phyloP scores from a whole-genome alignment of 2,113 vertebrate genomes.

The Pelmatolapia mariae region DNA sequence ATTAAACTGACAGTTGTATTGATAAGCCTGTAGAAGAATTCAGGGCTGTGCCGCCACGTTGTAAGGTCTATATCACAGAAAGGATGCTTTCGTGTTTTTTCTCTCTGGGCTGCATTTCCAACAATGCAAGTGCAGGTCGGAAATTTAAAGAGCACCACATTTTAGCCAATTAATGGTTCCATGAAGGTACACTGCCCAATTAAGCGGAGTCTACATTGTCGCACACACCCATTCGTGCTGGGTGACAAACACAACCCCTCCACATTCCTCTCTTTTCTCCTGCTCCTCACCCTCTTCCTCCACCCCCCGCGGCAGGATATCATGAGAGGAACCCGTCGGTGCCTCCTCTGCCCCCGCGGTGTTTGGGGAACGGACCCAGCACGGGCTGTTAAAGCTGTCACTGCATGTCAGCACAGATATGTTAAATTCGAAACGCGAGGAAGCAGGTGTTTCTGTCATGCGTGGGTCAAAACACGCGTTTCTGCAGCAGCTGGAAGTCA shows the following conservation, averaged over 20 bases:
- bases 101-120: background rate
- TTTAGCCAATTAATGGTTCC: slow-evolving; percentile 14
- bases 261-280: background rate
- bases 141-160: background rate
- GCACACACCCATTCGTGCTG: background rate
- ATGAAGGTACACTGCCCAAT: background rate
- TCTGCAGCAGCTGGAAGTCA: background rate
- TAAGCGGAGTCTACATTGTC: background rate
- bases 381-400: slow-evolving; percentile 30
- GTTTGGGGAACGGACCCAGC: background rate
- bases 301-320: slow-evolving; percentile 7
- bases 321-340: slow-evolving; percentile 8
- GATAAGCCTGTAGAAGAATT: background rate
- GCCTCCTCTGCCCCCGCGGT: background rate
- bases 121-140: slow-evolving; percentile 19
- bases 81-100: background rate
- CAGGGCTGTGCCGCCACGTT: background rate
- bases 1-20: background rate
- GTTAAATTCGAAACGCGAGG: background rate
- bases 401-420: background rate
- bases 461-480: background rate
- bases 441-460: background rate
- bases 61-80: background rate
- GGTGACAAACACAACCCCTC: background rate
- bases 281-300: background rate